Evolutionary conservation across 2,888 invertebrate genomes (phyloP).

Genomic region (Tyria jacobaeae): DNA sequence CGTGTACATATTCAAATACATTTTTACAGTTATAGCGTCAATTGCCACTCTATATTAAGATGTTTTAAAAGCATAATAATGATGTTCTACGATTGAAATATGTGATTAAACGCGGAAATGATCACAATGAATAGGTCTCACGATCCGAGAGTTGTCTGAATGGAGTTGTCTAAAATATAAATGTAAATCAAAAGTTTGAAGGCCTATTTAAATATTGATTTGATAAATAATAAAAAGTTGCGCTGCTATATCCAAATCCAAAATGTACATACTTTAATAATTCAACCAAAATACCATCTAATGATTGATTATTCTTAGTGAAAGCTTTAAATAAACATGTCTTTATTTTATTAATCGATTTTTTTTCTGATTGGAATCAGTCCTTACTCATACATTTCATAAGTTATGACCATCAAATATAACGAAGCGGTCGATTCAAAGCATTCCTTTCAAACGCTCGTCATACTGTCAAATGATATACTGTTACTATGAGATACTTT

Average conservation of each 20-base stretch:
- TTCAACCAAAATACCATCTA: not conserved
- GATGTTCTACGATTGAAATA: slow-evolving; percentile 13
- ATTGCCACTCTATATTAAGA: slow-evolving; percentile 24
- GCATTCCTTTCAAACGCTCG: slow-evolving; percentile 18
- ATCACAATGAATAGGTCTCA: slow-evolving; percentile 7
- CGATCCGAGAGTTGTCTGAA: not conserved
- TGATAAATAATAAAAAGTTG: not conserved
- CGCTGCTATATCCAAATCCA: not conserved
- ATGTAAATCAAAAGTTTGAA: not conserved
- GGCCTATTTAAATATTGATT: too few species aligned
- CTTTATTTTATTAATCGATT: slow-evolving; percentile 28
- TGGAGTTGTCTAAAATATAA: not conserved
- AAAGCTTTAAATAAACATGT: slow-evolving; percentile 10
- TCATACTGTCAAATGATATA: slow-evolving; percentile 16
- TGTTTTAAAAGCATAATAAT: slow-evolving; percentile 21
- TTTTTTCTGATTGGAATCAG: slow-evolving; percentile 32
- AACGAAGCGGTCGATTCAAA: slow-evolving; percentile 27
- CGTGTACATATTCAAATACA: slow-evolving; percentile 5
- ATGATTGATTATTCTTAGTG: not conserved
- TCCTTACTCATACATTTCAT: slow-evolving; percentile 25
- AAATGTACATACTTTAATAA: not conserved
- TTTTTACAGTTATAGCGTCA: slow-evolving; percentile 15
- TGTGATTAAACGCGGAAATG: slow-evolving; percentile 21
- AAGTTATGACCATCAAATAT: slow-evolving; percentile 17
- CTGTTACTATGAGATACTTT: slow-evolving; percentile 2